phyloP scores from a whole-genome alignment of 2,888 invertebrate species.

The Meliscaeva auricollis region DNA sequence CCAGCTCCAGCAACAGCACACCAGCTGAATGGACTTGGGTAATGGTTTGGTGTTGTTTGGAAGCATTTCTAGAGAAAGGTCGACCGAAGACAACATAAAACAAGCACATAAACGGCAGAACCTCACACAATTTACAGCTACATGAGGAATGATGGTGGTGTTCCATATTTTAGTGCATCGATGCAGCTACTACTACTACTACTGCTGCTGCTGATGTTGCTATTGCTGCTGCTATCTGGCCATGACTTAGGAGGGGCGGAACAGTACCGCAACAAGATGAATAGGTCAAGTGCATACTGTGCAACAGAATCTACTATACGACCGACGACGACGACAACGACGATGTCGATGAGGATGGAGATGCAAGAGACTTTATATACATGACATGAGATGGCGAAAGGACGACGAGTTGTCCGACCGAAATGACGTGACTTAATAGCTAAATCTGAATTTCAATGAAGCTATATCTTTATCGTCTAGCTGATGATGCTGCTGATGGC shows the following conservation, averaged over 20 bases:
- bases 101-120: constrained; percentile 44
- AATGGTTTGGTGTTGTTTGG: constrained; percentile 51
- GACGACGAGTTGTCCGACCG: constrained; percentile 53
- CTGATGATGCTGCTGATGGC: background rate
- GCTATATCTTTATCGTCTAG: constrained; percentile 48
- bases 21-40: constrained; percentile 48
- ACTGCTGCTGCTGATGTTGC: background rate
- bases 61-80: constrained; percentile 58
- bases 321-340: background rate
- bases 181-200: constrained; percentile 6
- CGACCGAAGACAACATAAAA: constrained; percentile 60
- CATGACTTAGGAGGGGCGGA: constrained; percentile 72
- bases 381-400: constrained; percentile 72
- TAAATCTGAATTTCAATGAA: constrained; percentile 72
- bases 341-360: constrained; percentile 1
- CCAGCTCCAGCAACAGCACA: constrained; percentile 17
- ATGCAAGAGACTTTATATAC: constrained; percentile 34
- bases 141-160: constrained; percentile 51
- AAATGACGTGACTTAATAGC: constrained; percentile 69
- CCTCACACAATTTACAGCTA: constrained; percentile 65
- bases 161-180: constrained; percentile 72
- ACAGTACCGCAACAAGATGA: constrained; percentile 70
- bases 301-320: constrained; percentile 17
- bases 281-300: constrained; percentile 73
- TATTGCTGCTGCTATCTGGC: constrained; percentile 31